phyloP scores from a whole-genome alignment of 2,888 invertebrate genomes.

The Adelphocoris suturalis region DNA sequence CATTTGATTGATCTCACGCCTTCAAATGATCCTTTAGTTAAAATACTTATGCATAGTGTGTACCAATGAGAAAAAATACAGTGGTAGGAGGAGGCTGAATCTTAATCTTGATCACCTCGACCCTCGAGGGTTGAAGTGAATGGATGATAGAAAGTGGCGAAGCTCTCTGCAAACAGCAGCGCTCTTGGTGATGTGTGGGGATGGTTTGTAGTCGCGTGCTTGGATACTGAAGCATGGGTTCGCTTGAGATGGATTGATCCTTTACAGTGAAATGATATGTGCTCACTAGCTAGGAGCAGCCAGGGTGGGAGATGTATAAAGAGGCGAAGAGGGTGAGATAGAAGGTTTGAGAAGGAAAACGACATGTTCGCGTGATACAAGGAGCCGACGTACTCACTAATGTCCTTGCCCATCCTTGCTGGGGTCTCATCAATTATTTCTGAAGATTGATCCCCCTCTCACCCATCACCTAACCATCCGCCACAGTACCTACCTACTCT shows the following conservation, averaged over 20 bases:
- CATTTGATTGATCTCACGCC: too few species aligned
- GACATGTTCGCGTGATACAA: constrained; percentile 68
- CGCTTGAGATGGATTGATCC: constrained; percentile 69
- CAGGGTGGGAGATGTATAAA: constrained; percentile 41
- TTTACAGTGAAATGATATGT: constrained; percentile 69
- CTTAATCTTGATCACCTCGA: background rate
- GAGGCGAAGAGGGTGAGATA: constrained; percentile 41
- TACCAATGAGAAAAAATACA: too few species aligned
- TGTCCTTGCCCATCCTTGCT: constrained; percentile 64
- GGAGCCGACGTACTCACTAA: constrained; percentile 62
- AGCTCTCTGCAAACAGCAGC: constrained; percentile 24
- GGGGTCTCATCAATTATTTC: constrained; percentile 69
- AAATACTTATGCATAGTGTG: too few species aligned
- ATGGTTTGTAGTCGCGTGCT: constrained; percentile 64
- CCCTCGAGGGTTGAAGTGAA: constrained; percentile 16
- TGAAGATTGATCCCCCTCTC: constrained; percentile 8
- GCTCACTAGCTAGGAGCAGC: constrained; percentile 52
- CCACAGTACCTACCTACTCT: constrained; percentile 43
- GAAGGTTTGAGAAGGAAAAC: constrained; percentile 64
- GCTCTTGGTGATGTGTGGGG: constrained; percentile 41
- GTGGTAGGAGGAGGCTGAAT: too few species aligned
- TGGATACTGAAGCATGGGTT: constrained; percentile 52
- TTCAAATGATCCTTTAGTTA: too few species aligned
- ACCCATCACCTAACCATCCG: background rate
- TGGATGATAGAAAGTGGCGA: constrained; percentile 50